Evolutionary conservation across 2,888 invertebrate genomes (phyloP).

Genomic region (Rhodophaea formosa): DNA sequence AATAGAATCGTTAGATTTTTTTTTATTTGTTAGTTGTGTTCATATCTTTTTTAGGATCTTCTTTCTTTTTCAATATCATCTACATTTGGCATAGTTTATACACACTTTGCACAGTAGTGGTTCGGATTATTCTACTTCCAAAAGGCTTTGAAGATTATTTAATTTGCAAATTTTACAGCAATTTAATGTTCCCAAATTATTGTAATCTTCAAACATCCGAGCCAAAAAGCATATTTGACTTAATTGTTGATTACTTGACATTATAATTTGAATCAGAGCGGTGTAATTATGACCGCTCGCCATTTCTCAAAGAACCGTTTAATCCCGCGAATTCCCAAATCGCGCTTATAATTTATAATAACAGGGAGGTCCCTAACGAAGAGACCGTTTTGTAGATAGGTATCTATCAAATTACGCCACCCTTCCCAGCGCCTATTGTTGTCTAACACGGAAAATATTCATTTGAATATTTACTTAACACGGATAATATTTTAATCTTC

Average conservation of each 20-base stretch:
- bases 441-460: constrained; percentile 82
- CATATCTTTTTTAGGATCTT: no score
- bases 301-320: constrained; percentile 61
- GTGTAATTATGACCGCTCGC: constrained; percentile 42
- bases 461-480: constrained; percentile 83
- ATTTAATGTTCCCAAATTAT: not conserved
- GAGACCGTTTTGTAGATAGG: constrained; percentile 78
- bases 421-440: constrained; percentile 73
- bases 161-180: not conserved
- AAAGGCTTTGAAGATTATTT: not conserved
- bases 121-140: no score
- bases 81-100: no score
- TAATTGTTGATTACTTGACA: constrained; percentile 6
- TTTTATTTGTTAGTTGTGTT: no score
- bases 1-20: no score
- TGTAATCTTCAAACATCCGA: not conserved
- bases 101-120: no score
- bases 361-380: constrained; percentile 75
- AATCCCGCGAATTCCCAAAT: constrained; percentile 72
- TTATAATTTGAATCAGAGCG: constrained; percentile 28
- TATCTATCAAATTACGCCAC: constrained; percentile 78
- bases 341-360: constrained; percentile 78
- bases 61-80: no score
- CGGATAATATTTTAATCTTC: constrained; percentile 83
- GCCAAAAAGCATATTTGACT: not conserved